These are phyloP conservation scores for Clavelina lepadiformis DNA, from an alignment of 23 tunicate species.

Conservation along the genomic window DNA sequence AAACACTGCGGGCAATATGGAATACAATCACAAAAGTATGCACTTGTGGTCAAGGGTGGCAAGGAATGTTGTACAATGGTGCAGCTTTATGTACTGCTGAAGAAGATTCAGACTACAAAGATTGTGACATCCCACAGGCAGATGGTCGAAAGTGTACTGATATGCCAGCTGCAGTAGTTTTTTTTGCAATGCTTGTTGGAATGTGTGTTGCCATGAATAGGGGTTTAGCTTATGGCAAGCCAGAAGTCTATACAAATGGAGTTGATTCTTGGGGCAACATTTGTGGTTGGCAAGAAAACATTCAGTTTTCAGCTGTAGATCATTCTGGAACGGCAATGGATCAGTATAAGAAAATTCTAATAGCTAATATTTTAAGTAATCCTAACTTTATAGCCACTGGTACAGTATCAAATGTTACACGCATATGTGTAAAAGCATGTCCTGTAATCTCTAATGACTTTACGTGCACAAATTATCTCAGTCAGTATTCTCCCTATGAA, in stretches of 20 bases:
- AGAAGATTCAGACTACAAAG: slow-evolving; percentile 85
- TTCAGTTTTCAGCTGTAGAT: slow-evolving; percentile 1
- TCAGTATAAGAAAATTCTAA: slow-evolving; percentile 19
- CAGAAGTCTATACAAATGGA: slow-evolving; percentile 57
- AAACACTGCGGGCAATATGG: slow-evolving; percentile 28
- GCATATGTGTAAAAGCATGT: slow-evolving; percentile 45
- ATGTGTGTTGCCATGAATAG: slow-evolving; percentile 68
- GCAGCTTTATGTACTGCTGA: slow-evolving; percentile 40
- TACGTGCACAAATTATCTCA: slow-evolving; percentile 37
- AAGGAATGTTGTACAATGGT: slow-evolving; percentile 44
- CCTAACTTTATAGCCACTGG: slow-evolving; percentile 17
- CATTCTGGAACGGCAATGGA: slow-evolving; percentile 55
- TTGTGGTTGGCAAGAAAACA: slow-evolving; percentile 48
- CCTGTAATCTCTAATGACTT: slow-evolving; percentile 36
- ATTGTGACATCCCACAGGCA: slow-evolving; percentile 50
- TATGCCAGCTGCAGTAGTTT: slow-evolving; percentile 43
- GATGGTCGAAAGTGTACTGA: slow-evolving; percentile 44
- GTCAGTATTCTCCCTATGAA: slow-evolving; percentile 12
- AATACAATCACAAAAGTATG: slow-evolving; percentile 33
- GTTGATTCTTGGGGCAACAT: slow-evolving; percentile 72
- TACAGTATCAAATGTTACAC: neutral
- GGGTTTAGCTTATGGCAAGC: slow-evolving; percentile 45
- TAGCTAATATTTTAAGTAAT: slow-evolving; percentile 42
- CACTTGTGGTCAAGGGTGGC: slow-evolving; percentile 91
- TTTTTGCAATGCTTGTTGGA: slow-evolving; percentile 42